Base-by-base conservation (phyloP, 2,888 invertebrate genomes). In the Nasonia oneida region DNA sequence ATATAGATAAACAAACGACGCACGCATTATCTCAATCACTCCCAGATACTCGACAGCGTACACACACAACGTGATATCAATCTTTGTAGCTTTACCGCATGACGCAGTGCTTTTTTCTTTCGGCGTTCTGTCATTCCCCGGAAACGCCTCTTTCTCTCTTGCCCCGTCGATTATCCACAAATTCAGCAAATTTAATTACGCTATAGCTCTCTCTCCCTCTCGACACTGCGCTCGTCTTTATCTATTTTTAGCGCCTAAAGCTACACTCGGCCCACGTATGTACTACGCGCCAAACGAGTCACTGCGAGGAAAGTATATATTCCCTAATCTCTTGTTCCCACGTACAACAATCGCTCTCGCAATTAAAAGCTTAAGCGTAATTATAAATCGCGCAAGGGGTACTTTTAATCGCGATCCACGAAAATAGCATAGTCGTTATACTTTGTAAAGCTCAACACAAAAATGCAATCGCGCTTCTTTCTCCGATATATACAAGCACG, bases 121-220 rank as follows among this genome's bases (percentile, higher is more conserved):
- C 12, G 1, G 61, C 14, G 10, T 23, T n/a, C 53, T 39, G 53
- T 64, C 39, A 64, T 67, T 67, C 5, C 33, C 67, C 12, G 64
- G 64, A 77, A 77, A 77, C n/a, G 64, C 23, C n/a, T 39, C n/a
- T 77, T 8, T 75, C 53, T 37, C 10, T 57, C 29, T 77, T 42
- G 2, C 12, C 39, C 5, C n/a, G 39, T 57, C 50, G 37, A n/a
- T 37, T 37, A 64, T 77, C 64, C 61, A 42, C 37, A 39, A 77
- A 42, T 42, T 14, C 23, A 33, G 18, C 39, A 14, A 29, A 42
- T 57, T 61, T 23, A 77, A 61, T 77, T 77, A 77, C n/a, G 57
- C 23, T 29, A 29, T 29, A 29, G 29, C 29, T 29, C 29, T 0
- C n/a, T n/a, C 15, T 37, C 37, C 0, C 8, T 8, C 15, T 10